phyloP scores from a whole-genome alignment of 2,797 vertebrate genomes.

The Clarias platycephalus region DNA sequence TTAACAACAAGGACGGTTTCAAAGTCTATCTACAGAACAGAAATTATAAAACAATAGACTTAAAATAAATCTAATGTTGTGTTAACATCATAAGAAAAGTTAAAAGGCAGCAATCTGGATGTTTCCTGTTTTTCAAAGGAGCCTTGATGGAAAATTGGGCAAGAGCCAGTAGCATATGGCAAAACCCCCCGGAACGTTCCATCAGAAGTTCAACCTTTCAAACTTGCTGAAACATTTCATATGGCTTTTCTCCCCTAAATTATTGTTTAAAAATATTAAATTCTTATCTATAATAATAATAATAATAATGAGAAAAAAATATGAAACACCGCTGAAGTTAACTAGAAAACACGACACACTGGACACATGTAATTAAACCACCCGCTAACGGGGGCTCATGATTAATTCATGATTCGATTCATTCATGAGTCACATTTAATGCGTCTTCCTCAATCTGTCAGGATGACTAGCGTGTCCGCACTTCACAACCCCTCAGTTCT shows the following conservation, averaged over 20 bases:
- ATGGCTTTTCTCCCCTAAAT: not conserved
- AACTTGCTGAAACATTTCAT: not conserved
- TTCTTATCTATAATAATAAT: not conserved
- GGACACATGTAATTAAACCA: not conserved
- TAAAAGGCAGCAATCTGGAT: not conserved
- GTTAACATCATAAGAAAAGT: not conserved
- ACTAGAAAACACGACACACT: not conserved
- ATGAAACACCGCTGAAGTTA: not conserved
- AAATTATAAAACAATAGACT: not conserved
- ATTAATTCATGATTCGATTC: not conserved
- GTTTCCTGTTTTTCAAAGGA: not conserved
- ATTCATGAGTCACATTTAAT: not conserved
- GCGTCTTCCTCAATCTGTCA: not conserved
- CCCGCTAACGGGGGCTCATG: not conserved
- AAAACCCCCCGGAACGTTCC: not conserved
- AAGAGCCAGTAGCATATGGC: not conserved
- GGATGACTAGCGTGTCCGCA: not conserved
- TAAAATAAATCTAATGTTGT: not conserved
- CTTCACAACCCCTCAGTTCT: conserved; percentile 18
- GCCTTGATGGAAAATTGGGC: not conserved
- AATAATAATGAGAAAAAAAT: too few species aligned
- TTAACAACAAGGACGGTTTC: not conserved
- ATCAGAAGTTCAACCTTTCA: not conserved
- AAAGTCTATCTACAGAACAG: not conserved
- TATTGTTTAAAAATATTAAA: not conserved